phyloP scores from a whole-genome alignment of 1,140 invertebrate species.

The Hycleus phaleratus region DNA sequence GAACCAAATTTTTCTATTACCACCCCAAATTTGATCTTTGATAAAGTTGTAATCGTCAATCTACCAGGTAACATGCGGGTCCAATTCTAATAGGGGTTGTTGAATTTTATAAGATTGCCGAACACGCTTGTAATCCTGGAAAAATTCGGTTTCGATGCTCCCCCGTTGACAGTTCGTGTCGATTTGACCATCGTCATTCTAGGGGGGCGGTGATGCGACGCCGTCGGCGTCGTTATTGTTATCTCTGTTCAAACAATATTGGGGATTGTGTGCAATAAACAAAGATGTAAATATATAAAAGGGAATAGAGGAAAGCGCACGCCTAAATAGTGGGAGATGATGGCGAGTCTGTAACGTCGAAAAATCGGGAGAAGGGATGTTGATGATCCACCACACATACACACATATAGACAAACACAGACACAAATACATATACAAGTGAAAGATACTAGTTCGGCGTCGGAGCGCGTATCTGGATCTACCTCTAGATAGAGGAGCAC shows the following conservation, averaged over 20 bases:
- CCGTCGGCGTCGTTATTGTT: slow-evolving; percentile 20
- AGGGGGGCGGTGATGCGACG: slow-evolving; percentile 29
- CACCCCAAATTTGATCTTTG: not conserved
- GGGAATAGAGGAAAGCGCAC: not conserved
- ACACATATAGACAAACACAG: slow-evolving; percentile 23
- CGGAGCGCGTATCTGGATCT: slow-evolving; percentile 29
- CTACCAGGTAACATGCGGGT: not conserved
- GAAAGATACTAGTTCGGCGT: slow-evolving; percentile 33
- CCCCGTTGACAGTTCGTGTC: slow-evolving; percentile 26
- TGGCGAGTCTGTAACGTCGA: too few relatives aligned
- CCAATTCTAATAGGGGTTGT: slow-evolving; percentile 4
- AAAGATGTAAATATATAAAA: too few relatives aligned
- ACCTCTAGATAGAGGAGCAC: not conserved
- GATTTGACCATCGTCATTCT: slow-evolving; percentile 27
- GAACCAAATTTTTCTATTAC: too few relatives aligned
- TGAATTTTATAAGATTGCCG: not conserved
- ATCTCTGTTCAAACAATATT: slow-evolving; percentile 2
- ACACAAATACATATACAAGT: not conserved
- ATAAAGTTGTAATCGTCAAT: too few relatives aligned
- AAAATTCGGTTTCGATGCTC: too few relatives aligned
- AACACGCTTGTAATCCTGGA: too few relatives aligned
- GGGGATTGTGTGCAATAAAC: slow-evolving; percentile 6
- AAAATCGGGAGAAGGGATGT: too few relatives aligned
- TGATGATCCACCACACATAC: too few relatives aligned
- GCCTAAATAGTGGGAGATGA: not conserved